Evolutionary conservation across 2,888 invertebrate species (phyloP), one percentile per base, ranked within the genome.

Genomic region (Limnephilus auricula): DNA sequence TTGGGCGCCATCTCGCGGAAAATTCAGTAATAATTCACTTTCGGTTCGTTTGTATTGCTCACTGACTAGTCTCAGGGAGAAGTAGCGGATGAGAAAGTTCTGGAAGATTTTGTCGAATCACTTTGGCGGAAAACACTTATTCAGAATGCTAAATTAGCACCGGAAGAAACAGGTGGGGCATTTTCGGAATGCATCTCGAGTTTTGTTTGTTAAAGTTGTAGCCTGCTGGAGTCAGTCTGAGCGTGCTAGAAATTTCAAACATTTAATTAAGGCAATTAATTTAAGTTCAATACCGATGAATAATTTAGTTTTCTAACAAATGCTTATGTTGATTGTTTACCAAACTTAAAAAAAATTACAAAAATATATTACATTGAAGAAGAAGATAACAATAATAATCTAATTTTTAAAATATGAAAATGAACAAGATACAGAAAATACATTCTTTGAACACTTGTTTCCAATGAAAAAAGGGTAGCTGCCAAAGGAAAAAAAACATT

Each of bases 21-120:
- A 91, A 91, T 91, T 89, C 91, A 91, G 91, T 84, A 91, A 91
- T 91, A 91, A 91, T 90, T 91, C 90, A 91, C 91, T 91, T 91
- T 91, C 91, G 34, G 89, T 89, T 91, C 85, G 91, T 91, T 91
- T 85, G 89, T 90, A 86, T 86, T 91, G 34, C 85, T 82, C 91
- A 89, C 45, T 79, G 45, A 85, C 84, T 84, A 13, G 84, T n/a
- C 80, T 32, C 84, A 10, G 32, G n/a, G 25, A 84, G 40, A 37
- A 37, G 37, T 15, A 15, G 84, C 32, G 40, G 84, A 84, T 82
- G 31, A 82, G 31, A 32, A 85, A 90, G 37, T 79, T 90, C 32
- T 15, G 40, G 45, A 37, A 90, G 78, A 78, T 79, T 79, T 90
- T 90, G 80, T 86, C 90, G 90, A 90, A 87, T 90, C 90, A 90